Conservation (phyloP, 2,888 invertebrate genomes). For the Drosophila meridionalis region DNA sequence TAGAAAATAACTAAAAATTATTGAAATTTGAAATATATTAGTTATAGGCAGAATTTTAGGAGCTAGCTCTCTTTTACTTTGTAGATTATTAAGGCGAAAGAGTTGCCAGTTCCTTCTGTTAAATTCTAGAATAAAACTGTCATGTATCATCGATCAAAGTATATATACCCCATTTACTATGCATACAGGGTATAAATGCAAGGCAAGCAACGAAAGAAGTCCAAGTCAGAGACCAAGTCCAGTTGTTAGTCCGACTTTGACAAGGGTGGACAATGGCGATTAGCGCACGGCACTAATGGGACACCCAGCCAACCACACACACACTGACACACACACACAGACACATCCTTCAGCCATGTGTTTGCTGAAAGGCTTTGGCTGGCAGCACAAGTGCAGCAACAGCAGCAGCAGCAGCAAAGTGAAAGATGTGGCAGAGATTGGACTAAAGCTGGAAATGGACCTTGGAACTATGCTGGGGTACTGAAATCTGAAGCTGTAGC, state of each 20-base stretch:
- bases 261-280: constrained; percentile 81
- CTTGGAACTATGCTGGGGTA: constrained; percentile 6
- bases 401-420: constrained; percentile 36
- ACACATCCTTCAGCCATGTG: constrained; percentile 60
- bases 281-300: constrained; percentile 77
- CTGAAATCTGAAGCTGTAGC: constrained; percentile 12
- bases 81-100: too few species aligned
- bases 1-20: not conserved
- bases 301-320: constrained; percentile 24
- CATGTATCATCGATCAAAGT: too few species aligned
- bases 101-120: not conserved
- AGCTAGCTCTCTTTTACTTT: not conserved
- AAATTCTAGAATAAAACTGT: not conserved
- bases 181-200: constrained; percentile 2
- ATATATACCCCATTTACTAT: not conserved
- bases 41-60: not conserved
- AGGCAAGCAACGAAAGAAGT: not conserved
- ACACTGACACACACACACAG: constrained; percentile 1
- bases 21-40: not conserved
- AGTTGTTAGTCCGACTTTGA: constrained; percentile 59
- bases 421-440: constrained; percentile 60
- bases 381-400: constrained; percentile 49
- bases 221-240: constrained; percentile 32
- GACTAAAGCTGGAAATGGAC: constrained; percentile 23
- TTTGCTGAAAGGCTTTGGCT: constrained; percentile 72